These are phyloP conservation scores for Boloria selene DNA, from an alignment of 2,888 invertebrate species.

Conservation along the genomic window DNA sequence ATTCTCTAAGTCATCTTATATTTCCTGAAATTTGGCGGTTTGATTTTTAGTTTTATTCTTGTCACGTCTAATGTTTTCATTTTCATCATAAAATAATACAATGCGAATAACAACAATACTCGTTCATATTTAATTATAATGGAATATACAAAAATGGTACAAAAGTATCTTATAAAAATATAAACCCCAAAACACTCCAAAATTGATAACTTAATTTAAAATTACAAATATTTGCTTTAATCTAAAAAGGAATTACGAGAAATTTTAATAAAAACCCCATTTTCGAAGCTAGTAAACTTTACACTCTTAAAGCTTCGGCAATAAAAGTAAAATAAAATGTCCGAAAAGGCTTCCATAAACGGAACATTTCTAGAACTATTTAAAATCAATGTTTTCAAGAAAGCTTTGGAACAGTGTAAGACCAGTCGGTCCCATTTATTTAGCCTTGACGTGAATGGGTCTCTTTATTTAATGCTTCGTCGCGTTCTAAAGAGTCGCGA, in stretches of 20 bases:
- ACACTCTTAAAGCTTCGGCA: constrained; percentile 3
- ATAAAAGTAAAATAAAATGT: constrained; percentile 16
- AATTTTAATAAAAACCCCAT: background rate
- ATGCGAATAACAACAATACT: too few relatives aligned
- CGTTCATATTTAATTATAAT: too few relatives aligned
- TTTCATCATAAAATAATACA: too few relatives aligned
- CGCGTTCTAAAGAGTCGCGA: constrained; percentile 65
- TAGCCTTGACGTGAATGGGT: constrained; percentile 56
- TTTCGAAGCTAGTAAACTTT: constrained; percentile 10
- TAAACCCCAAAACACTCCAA: too few relatives aligned
- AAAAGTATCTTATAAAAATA: too few relatives aligned
- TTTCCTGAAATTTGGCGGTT: too few relatives aligned
- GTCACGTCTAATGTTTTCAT: too few relatives aligned
- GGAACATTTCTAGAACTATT: constrained; percentile 17
- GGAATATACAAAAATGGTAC: too few relatives aligned
- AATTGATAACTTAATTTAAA: too few relatives aligned
- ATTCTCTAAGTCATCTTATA: too few relatives aligned
- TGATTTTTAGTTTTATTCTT: too few relatives aligned
- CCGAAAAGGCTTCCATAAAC: constrained; percentile 23
- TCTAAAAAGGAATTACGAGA: background rate
- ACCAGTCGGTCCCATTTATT: constrained; percentile 39
- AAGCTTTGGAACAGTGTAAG: constrained; percentile 27
- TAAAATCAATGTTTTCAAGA: constrained; percentile 32
- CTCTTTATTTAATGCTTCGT: constrained; percentile 70
- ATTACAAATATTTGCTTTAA: too few relatives aligned